Evolutionary conservation across 2,113 vertebrate genomes (phyloP).

Genomic region (Dolichotis patagonum): DNA sequence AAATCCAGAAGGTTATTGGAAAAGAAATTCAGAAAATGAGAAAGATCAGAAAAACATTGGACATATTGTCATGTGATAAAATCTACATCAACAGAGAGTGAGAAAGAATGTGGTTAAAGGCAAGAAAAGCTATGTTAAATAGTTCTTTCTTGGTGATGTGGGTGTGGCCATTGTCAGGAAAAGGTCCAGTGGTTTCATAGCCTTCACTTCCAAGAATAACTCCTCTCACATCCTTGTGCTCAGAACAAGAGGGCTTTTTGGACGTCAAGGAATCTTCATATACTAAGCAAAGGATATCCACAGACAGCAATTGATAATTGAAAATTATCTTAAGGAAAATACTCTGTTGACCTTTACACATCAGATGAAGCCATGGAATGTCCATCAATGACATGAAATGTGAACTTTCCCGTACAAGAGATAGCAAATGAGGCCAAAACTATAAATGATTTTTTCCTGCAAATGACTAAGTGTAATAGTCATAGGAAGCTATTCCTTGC

Average conservation of each 20-base stretch:
- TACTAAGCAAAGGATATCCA: slow-evolving; percentile 51
- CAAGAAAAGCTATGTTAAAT: slow-evolving; percentile 40
- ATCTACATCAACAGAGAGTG: slow-evolving; percentile 69
- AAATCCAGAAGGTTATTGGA: slow-evolving; percentile 72
- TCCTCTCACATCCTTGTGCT: slow-evolving; percentile 15
- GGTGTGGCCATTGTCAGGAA: slow-evolving; percentile 12
- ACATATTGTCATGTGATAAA: slow-evolving; percentile 59
- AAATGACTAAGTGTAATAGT: slow-evolving; percentile 29
- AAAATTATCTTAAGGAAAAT: slow-evolving; percentile 70
- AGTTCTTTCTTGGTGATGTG: background rate
- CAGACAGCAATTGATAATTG: background rate
- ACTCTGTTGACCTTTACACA: slow-evolving; percentile 51
- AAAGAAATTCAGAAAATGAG: slow-evolving; percentile 66
- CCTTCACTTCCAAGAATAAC: slow-evolving; percentile 50
- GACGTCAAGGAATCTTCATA: slow-evolving; percentile 41
- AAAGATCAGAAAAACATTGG: slow-evolving; percentile 68
- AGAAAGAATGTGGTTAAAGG: slow-evolving; percentile 72
- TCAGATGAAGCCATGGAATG: slow-evolving; percentile 26
- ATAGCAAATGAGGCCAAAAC: slow-evolving; percentile 46
- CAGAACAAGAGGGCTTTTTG: slow-evolving; percentile 47
- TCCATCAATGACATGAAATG: slow-evolving; percentile 25
- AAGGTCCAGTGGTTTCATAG: slow-evolving; percentile 56
- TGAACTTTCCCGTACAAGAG: slow-evolving; percentile 61
- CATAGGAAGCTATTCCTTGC: background rate
- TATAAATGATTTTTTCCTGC: slow-evolving; percentile 47